A percentile compares a stretch with the other conserved stretches of the same genome.
Conservation (phyloP, 2,113 vertebrate species). For the Pseudolaguvia tuberculata region DNA sequence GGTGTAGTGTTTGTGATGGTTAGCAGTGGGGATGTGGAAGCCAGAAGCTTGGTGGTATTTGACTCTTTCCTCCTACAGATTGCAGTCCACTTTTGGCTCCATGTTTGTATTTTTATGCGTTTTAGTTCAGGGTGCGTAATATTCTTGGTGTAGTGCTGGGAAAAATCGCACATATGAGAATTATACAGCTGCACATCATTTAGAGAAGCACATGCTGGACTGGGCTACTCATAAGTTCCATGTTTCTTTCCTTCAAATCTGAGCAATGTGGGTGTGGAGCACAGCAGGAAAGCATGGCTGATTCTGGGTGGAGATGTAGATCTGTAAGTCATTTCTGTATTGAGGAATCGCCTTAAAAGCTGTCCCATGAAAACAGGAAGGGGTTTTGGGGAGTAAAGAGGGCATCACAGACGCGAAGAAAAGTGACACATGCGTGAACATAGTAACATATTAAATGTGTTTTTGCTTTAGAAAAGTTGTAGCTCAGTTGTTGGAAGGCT, state of each 20-base stretch:
- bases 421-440: constrained; percentile 8
- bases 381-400: neutral
- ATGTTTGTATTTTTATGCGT: constrained; percentile 5
- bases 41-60: constrained; percentile 1
- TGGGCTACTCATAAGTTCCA: constrained; percentile 14
- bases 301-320: constrained; percentile 54
- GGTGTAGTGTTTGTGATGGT: constrained; percentile 50
- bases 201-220: neutral
- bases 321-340: constrained; percentile 60
- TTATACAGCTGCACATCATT: neutral
- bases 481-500: too few species aligned
- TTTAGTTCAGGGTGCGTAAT: constrained; percentile 10
- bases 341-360: constrained; percentile 51
- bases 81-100: neutral
- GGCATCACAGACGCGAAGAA: too few species aligned
- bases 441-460: neutral
- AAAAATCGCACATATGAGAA: constrained; percentile 8
- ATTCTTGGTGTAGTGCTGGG: neutral
- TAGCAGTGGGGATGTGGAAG: constrained; percentile 27
- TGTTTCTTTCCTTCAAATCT: constrained; percentile 22
- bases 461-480: too few species aligned
- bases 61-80: neutral
- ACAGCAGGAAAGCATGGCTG: constrained; percentile 29
- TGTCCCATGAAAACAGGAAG: neutral
- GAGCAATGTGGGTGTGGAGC: constrained; percentile 39